Conservation (phyloP, 2,888 invertebrate species). For the Brachypalpus laphriformis region DNA sequence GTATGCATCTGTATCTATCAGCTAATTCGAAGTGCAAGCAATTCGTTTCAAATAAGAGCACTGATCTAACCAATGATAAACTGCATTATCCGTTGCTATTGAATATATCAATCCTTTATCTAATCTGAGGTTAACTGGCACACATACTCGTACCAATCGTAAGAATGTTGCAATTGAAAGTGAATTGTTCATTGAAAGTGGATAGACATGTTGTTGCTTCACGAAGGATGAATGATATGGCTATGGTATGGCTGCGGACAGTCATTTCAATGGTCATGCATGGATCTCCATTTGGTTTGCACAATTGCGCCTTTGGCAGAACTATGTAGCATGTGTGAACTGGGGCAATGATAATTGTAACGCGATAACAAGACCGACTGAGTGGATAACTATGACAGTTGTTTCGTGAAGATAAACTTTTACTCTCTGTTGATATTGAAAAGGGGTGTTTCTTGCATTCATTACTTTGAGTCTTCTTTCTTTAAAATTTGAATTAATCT, state of each 20-base stretch:
- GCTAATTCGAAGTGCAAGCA: background rate
- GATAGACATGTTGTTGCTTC: constrained; percentile 38
- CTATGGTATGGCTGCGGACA: constrained; percentile 21
- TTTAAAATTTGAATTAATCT: background rate
- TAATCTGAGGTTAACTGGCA: constrained; percentile 37
- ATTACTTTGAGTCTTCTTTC: background rate
- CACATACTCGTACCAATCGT: constrained; percentile 3
- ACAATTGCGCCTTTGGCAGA: constrained; percentile 51
- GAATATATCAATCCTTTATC: constrained; percentile 1
- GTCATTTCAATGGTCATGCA: constrained; percentile 56
- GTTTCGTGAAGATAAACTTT: constrained; percentile 18
- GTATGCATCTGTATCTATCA: background rate
- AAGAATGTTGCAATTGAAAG: constrained; percentile 47
- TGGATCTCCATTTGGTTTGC: constrained; percentile 52
- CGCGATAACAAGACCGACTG: constrained; percentile 43
- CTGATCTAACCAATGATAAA: background rate
- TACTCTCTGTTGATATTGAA: constrained; percentile 53
- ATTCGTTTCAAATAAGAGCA: background rate
- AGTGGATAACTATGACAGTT: constrained; percentile 44
- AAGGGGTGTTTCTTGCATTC: constrained; percentile 3
- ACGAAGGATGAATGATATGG: constrained; percentile 26
- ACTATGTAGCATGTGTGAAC: constrained; percentile 44
- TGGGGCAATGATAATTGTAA: constrained; percentile 60
- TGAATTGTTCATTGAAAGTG: constrained; percentile 43
- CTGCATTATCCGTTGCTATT: background rate